Evolutionary conservation across 2,113 vertebrate species (phyloP).

Genomic region (Entomyzon cyanotis): DNA sequence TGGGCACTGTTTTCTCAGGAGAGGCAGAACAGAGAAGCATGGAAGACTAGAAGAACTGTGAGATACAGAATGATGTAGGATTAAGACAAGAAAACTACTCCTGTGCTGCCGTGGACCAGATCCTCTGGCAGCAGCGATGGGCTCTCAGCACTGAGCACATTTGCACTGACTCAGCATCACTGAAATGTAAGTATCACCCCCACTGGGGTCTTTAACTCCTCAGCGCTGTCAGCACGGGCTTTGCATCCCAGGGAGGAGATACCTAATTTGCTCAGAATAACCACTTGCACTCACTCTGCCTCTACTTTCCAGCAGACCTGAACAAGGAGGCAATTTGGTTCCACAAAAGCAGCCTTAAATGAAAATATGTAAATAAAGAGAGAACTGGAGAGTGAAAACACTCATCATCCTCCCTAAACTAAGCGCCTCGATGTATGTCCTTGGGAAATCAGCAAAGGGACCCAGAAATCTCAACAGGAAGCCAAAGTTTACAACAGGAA

Average conservation of each 20-base stretch:
- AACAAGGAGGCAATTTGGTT: conserved; percentile 16
- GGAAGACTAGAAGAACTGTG: not conserved
- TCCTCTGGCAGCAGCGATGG: fast-evolving
- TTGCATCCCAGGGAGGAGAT: not conserved
- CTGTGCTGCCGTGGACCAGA: not conserved
- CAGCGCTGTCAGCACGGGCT: not conserved
- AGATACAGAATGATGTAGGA: not conserved
- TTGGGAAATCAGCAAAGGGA: not conserved
- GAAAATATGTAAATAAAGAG: conserved; percentile 29
- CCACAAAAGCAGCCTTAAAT: conserved; percentile 11
- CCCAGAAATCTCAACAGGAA: not conserved
- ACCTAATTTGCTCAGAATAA: conserved; percentile 22
- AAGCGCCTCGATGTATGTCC: fast-evolving
- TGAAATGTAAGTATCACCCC: not conserved
- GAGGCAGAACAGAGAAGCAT: not conserved
- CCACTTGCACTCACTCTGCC: not conserved
- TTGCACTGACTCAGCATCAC: not conserved
- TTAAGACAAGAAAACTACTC: not conserved
- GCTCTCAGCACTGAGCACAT: not conserved
- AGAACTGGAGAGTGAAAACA: not conserved
- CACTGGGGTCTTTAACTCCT: conserved; percentile 9
- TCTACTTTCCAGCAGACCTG: not conserved
- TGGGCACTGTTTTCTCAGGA: not conserved
- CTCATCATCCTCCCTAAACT: not conserved
- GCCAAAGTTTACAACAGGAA: conserved; percentile 13